Evolutionary conservation across 2,888 invertebrate species (phyloP).

Genomic region (Metellina segmentata): DNA sequence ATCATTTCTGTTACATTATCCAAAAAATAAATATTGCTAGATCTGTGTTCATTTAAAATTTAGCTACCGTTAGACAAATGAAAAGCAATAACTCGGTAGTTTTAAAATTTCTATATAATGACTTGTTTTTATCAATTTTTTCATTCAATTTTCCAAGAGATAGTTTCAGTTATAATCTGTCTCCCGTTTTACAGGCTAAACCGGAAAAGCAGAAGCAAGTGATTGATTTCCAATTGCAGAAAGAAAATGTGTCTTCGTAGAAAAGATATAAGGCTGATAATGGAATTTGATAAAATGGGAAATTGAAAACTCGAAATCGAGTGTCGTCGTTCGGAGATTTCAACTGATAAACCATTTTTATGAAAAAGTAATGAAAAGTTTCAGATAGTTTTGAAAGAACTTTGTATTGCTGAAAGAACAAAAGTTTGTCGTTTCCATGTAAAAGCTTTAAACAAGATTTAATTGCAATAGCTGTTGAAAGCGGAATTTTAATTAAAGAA

Average conservation of each 20-base stretch:
- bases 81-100: too few species aligned
- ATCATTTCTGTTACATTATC: too few species aligned
- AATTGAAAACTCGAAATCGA: neutral
- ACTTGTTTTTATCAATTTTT: neutral
- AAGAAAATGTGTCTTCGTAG: neutral
- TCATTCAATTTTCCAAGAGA: neutral
- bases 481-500: too few species aligned
- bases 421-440: too few species aligned
- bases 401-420: too few species aligned
- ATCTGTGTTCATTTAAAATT: too few species aligned
- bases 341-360: neutral
- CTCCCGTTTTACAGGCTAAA: neutral
- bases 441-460: too few species aligned
- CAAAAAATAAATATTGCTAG: too few species aligned
- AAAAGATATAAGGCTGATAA: neutral
- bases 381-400: too few species aligned
- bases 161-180: conserved; percentile 1
- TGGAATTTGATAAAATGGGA: conserved; percentile 1
- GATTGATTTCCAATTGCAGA: neutral
- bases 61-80: too few species aligned
- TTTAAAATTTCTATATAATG: neutral
- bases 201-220: neutral
- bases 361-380: neutral
- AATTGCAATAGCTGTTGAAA: too few species aligned
- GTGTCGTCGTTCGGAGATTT: neutral